A percentile compares a stretch with the other conserved stretches of the same genome.
Evolutionary conservation across 2,113 vertebrate genomes (phyloP).

Genomic region (Laterallus jamaicensis): DNA sequence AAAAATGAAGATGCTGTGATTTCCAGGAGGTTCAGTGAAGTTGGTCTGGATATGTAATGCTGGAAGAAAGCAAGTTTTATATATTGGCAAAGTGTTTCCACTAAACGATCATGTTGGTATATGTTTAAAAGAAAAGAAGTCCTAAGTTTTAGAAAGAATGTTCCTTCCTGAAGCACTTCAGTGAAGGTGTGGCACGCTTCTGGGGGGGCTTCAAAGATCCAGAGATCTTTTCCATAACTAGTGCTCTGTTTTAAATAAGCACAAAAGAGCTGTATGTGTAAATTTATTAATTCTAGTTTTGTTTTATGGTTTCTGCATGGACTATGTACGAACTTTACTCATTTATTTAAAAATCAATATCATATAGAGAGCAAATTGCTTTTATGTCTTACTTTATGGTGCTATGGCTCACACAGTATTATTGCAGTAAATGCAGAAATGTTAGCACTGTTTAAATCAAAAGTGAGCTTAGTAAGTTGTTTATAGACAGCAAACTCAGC

Average conservation of each 20-base stretch:
- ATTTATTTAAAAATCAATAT: conserved; percentile 71
- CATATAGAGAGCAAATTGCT: conserved; percentile 59
- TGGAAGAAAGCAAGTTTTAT: not conserved
- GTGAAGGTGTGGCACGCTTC: not conserved
- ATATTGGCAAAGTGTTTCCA: not conserved
- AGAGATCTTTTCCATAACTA: not conserved
- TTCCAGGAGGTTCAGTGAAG: not conserved
- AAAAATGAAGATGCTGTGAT: not conserved
- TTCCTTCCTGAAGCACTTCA: not conserved
- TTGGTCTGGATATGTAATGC: not conserved
- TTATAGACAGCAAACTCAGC: conserved; percentile 16
- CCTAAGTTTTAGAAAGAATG: not conserved
- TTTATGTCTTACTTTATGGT: conserved; percentile 33
- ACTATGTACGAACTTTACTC: conserved; percentile 37
- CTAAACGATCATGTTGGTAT: not conserved
- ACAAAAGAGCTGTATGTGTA: not conserved
- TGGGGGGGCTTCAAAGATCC: not conserved
- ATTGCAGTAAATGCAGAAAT: conserved; percentile 61
- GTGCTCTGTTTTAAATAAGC: not conserved
- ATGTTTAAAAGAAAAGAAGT: not conserved
- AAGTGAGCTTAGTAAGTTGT: conserved; percentile 4
- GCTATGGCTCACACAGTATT: conserved; percentile 20
- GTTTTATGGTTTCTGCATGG: not conserved
- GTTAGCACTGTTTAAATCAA: conserved; percentile 51
- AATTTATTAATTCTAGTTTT: conserved; percentile 43